These are phyloP conservation scores for Nymphalis polychloros DNA, from an alignment of 2,888 invertebrate genomes.

Conservation along the genomic window DNA sequence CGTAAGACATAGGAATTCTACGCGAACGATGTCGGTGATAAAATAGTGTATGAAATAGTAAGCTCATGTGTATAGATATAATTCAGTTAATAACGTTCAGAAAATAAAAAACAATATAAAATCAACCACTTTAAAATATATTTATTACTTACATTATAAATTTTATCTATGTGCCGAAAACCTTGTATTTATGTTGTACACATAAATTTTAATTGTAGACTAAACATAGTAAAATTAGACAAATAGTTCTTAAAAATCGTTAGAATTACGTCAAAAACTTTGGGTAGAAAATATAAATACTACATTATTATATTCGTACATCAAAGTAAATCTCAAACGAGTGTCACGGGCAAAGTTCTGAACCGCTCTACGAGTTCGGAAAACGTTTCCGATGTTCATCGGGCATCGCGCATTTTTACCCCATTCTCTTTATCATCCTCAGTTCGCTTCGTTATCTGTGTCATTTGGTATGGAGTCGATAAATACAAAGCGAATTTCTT, in stretches of 20 bases:
- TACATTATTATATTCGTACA: slow-evolving; percentile 33
- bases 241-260: neutral
- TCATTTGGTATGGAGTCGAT: slow-evolving; percentile 38
- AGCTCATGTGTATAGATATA: too few relatives aligned
- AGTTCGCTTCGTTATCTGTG: slow-evolving; percentile 50
- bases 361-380: slow-evolving; percentile 55
- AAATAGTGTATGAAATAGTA: too few relatives aligned
- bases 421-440: slow-evolving; percentile 52
- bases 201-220: too few relatives aligned
- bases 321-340: slow-evolving; percentile 46
- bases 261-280: neutral
- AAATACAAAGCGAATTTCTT: slow-evolving; percentile 1
- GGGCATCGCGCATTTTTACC: slow-evolving; percentile 50
- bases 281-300: neutral
- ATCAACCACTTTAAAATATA: too few relatives aligned
- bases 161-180: too few relatives aligned
- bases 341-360: slow-evolving; percentile 61
- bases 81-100: too few relatives aligned
- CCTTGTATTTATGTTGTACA: too few relatives aligned
- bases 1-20: too few relatives aligned
- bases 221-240: too few relatives aligned
- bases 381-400: slow-evolving; percentile 66
- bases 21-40: too few relatives aligned
- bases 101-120: too few relatives aligned
- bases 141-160: too few relatives aligned